Evolutionary conservation across 2,113 vertebrate genomes (phyloP), one percentile per base, ranked within the genome.

Genomic region (Cairina moschata): DNA sequence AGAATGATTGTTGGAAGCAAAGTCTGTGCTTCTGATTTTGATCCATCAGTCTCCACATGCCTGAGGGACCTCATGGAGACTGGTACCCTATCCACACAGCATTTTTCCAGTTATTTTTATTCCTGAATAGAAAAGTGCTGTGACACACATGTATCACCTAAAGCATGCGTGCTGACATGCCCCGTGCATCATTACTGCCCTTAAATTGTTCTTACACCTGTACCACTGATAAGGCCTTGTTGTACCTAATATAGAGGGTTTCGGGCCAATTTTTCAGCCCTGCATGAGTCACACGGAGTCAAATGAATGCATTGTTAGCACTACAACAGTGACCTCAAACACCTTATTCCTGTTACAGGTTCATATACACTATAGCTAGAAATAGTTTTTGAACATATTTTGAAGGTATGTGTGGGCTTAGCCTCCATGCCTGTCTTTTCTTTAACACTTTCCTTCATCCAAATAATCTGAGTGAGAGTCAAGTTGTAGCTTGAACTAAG

Each of bases 151-250:
- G 0, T 16, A 10, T 8, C 9, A 38, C 42, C 18, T 21, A 69
- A 36, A 75, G 16, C 5, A 32, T 0, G 1, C 4, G 5, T 17
- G 17, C 13, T 32, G 11, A 15, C 32, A 38, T 1, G 14, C 26
- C 40, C 73, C 29, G 66, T 25, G 36, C 31, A 22, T 31, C 78
- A 12, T 1, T 18, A 6, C 40, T 95, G 46, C 31, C 17, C 60
- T 67, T 21, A 17, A 18, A 22, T 36, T 9, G 28, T 72, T 42
- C 26, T 87, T 29, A 20, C n/a, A 52, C n/a, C n/a, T 48, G 4
- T 8, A 5, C 7, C 34, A 76, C 21, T 22, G 26, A 8, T 40
- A 54, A 74, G 52, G 29, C 69, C n/a, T 46, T n/a, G 28, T 2
- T 65, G 3, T 42, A 34, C 17, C 46, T 4, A 7, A 58, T 65